phyloP scores from a whole-genome alignment of 2,113 vertebrate genomes.

The Corythaeola cristata region DNA sequence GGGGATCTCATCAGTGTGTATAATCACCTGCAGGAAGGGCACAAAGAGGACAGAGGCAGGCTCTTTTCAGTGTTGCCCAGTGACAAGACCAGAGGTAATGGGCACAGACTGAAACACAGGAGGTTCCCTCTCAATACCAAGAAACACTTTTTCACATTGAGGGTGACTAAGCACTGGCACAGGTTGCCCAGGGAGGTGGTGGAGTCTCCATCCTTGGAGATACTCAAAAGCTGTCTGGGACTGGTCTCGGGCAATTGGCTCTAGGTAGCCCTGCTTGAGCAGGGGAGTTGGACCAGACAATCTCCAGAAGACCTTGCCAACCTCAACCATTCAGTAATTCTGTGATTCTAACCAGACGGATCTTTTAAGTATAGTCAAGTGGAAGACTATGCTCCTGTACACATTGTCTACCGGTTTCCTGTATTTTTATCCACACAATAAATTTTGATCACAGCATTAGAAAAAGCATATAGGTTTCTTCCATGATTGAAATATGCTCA shows the following conservation, averaged over 20 bases:
- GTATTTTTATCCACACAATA: not conserved
- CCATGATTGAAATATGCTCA: not conserved
- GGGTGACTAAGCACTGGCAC: not conserved
- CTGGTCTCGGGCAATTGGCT: not conserved
- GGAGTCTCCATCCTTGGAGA: not conserved
- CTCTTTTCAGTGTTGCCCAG: not conserved
- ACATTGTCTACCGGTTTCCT: not conserved
- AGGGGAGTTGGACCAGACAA: not conserved
- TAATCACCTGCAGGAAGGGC: not conserved
- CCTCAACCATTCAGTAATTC: not conserved
- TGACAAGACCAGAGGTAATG: not conserved
- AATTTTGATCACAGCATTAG: not conserved
- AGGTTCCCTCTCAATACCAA: not conserved
- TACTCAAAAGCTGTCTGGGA: not conserved
- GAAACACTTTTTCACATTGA: not conserved
- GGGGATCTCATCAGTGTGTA: not conserved
- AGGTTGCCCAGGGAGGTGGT: not conserved
- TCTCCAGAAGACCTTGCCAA: not conserved
- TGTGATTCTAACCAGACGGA: not conserved
- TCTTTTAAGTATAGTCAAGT: not conserved
- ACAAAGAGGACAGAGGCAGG: accelerated
- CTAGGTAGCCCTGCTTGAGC: not conserved
- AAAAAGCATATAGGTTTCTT: not conserved
- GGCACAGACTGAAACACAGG: not conserved
- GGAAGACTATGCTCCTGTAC: not conserved